Conservation (phyloP, 2,113 vertebrate genomes). For the Ornithorhynchus anatinus region DNA sequence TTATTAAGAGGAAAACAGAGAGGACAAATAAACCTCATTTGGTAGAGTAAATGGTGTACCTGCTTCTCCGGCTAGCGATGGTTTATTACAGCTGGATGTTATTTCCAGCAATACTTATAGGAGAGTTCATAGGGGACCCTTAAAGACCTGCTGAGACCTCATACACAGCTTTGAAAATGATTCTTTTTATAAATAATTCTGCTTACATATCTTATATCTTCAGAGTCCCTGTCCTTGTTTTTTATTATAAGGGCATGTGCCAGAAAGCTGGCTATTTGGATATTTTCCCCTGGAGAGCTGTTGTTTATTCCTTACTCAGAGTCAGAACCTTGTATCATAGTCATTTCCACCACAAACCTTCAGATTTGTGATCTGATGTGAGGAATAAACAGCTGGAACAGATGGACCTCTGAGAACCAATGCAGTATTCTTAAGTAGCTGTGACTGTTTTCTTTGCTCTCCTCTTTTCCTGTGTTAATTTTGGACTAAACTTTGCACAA, state of each 20-base stretch:
- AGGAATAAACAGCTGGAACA: neutral
- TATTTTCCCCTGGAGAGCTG: slow-evolving; percentile 13
- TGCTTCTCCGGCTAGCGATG: slow-evolving; percentile 17
- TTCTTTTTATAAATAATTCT: slow-evolving; percentile 42
- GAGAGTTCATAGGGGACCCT: slow-evolving; percentile 28
- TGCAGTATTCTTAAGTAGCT: neutral
- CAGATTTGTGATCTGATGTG: neutral
- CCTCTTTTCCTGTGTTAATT: neutral
- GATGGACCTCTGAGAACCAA: neutral
- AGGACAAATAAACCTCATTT: slow-evolving; percentile 41
- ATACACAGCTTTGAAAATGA: slow-evolving; percentile 35
- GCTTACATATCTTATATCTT: slow-evolving; percentile 26
- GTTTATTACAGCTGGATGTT: slow-evolving; percentile 33
- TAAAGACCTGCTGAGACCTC: slow-evolving; percentile 29
- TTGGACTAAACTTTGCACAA: neutral
- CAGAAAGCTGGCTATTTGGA: slow-evolving; percentile 24
- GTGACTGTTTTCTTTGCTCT: neutral
- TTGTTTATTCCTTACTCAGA: neutral
- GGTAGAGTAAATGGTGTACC: slow-evolving; percentile 31
- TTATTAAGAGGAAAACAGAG: slow-evolving; percentile 31
- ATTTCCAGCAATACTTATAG: slow-evolving; percentile 37
- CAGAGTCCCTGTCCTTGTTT: slow-evolving; percentile 3
- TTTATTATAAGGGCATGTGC: slow-evolving; percentile 5
- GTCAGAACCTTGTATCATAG: neutral
- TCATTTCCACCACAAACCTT: neutral